These are phyloP conservation scores for Berghia stephanieae DNA, from an alignment of 1,140 invertebrate genomes.

Conservation along the genomic window DNA sequence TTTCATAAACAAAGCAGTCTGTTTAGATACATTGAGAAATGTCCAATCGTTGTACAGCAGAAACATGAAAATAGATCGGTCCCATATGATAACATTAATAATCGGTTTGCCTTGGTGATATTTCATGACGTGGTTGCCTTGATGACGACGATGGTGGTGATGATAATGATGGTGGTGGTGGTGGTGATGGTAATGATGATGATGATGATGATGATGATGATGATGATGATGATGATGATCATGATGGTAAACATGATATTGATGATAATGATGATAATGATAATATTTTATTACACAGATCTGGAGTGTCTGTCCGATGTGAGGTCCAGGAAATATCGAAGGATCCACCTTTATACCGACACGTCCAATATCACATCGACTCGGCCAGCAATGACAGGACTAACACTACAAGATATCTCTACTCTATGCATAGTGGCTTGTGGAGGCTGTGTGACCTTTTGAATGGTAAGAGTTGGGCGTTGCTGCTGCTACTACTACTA, in stretches of 20 bases:
- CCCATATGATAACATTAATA: too few relatives aligned
- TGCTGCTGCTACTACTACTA: too few relatives aligned
- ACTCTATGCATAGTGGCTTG: conserved; percentile 29
- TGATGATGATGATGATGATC: neutral
- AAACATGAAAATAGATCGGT: too few relatives aligned
- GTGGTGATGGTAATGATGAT: neutral
- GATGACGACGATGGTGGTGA: neutral
- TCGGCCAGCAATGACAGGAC: neutral
- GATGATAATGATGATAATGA: neutral
- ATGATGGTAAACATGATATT: too few relatives aligned
- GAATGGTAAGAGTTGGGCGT: too few relatives aligned
- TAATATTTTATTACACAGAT: neutral
- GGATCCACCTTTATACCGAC: neutral
- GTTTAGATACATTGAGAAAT: too few relatives aligned
- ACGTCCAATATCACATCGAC: neutral
- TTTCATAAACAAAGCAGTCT: too few relatives aligned
- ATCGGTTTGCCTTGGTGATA: too few relatives aligned
- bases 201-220: neutral
- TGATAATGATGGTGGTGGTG: neutral
- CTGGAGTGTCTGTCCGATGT: neutral
- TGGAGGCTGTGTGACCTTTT: conserved; percentile 38
- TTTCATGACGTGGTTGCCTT: too few relatives aligned
- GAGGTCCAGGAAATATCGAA: neutral
- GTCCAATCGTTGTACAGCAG: too few relatives aligned
- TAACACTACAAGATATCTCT: too few relatives aligned